Conservation (phyloP, 2,888 invertebrate genomes). For the Lepas anatifera region DNA sequence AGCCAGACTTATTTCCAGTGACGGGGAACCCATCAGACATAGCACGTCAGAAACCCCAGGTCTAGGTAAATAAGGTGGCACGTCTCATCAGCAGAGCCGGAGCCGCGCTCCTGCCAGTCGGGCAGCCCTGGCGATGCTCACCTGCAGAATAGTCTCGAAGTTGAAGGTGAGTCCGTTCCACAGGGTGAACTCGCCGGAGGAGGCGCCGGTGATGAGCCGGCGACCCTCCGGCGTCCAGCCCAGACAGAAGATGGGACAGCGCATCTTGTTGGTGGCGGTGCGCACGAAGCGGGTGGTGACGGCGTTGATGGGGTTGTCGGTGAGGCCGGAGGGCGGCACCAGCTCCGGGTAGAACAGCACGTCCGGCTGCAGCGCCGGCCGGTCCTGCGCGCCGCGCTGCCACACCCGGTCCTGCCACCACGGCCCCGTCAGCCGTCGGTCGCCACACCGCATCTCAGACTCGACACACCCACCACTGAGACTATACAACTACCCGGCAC, state of each 20-base stretch:
- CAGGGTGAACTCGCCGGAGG: slow-evolving; percentile 96
- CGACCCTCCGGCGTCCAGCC: slow-evolving; percentile 99
- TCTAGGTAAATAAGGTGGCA: too few relatives aligned
- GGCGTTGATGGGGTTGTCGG: slow-evolving; percentile 92
- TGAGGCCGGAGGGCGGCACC: slow-evolving; percentile 84
- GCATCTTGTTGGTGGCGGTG: slow-evolving; percentile 99
- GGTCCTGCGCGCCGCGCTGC: slow-evolving; percentile 85
- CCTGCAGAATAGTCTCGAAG: slow-evolving; percentile 99
- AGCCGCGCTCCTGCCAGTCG: neutral
- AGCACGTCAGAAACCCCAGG: too few relatives aligned
- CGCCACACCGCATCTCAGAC: too few relatives aligned
- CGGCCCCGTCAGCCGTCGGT: too few relatives aligned
- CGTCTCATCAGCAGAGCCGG: too few relatives aligned
- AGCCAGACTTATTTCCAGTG: too few relatives aligned
- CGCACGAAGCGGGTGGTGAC: slow-evolving; percentile 86
- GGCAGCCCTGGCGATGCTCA: slow-evolving; percentile 31
- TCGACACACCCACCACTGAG: too few relatives aligned
- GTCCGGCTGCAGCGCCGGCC: slow-evolving; percentile 83
- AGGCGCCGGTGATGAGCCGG: slow-evolving; percentile 93
- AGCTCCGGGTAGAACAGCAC: slow-evolving; percentile 87
- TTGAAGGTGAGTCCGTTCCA: slow-evolving; percentile 99
- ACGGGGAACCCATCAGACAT: too few relatives aligned
- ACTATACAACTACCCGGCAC: too few relatives aligned
- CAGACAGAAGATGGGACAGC: slow-evolving; percentile 97
- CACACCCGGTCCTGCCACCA: slow-evolving; percentile 67